Conservation (phyloP, 2,113 vertebrate genomes). For the Syrrhaptes paradoxus region DNA sequence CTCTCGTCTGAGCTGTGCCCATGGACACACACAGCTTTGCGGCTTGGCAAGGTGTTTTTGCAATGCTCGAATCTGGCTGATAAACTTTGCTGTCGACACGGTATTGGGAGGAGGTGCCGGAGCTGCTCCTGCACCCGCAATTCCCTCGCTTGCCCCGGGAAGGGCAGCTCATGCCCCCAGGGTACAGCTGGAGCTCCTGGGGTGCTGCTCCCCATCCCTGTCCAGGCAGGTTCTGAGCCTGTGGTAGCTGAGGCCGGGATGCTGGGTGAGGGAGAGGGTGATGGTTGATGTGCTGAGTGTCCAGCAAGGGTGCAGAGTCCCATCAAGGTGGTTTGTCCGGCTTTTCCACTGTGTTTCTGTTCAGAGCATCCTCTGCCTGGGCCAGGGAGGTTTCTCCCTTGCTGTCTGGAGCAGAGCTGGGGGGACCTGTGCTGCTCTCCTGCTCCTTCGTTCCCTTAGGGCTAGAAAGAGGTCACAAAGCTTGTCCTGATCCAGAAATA, state of each 20-base stretch:
- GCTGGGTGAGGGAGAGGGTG: not conserved
- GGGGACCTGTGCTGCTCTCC: not conserved
- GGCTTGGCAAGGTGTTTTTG: not conserved
- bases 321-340: rapidly evolving
- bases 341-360: not conserved
- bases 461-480: not conserved
- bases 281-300: not conserved
- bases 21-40: not conserved
- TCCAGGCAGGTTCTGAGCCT: not conserved
- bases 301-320: not conserved
- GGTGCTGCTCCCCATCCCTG: not conserved
- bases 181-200: not conserved
- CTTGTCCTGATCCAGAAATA: not conserved
- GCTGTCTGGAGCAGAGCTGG: not conserved
- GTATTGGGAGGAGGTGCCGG: not conserved
- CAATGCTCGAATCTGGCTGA: not conserved
- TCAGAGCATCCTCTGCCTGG: not conserved
- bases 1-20: not conserved
- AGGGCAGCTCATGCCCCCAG: not conserved
- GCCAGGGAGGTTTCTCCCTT: not conserved
- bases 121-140: not conserved
- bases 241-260: not conserved
- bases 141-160: not conserved
- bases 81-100: not conserved
- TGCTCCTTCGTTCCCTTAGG: not conserved